phyloP scores from a whole-genome alignment of 2,113 vertebrate genomes.

The Xerus inauris region DNA sequence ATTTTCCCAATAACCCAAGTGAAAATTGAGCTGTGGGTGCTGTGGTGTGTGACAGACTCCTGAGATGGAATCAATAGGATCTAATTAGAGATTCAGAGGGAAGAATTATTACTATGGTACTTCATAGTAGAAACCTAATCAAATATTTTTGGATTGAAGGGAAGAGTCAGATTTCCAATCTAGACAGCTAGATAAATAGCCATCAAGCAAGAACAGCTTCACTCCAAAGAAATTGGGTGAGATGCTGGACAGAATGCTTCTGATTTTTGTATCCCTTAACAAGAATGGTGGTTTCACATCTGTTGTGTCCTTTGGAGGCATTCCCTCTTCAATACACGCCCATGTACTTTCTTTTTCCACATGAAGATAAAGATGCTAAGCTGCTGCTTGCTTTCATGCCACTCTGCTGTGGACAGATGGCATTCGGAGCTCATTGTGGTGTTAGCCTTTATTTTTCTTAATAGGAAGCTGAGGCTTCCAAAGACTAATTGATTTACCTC shows the following conservation, averaged over 20 bases:
- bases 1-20: neutral
- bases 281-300: neutral
- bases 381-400: no score
- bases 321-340: no score
- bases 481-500: neutral
- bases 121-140: neutral
- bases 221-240: neutral
- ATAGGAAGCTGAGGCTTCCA: neutral
- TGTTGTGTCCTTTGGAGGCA: neutral
- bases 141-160: neutral
- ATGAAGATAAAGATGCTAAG: neutral
- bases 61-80: neutral
- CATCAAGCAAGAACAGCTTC: neutral
- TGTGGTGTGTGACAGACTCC: neutral
- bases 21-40: neutral
- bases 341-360: neutral
- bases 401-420: neutral
- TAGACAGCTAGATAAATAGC: neutral
- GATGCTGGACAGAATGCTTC: neutral
- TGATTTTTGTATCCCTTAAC: neutral
- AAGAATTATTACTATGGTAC: neutral
- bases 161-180: neutral
- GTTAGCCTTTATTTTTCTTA: neutral
- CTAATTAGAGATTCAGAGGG: neutral
- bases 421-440: neutral